Evolutionary conservation across 2,113 vertebrate species (phyloP), one percentile per base, ranked within the genome.

Genomic region (Mustelus asterias): DNA sequence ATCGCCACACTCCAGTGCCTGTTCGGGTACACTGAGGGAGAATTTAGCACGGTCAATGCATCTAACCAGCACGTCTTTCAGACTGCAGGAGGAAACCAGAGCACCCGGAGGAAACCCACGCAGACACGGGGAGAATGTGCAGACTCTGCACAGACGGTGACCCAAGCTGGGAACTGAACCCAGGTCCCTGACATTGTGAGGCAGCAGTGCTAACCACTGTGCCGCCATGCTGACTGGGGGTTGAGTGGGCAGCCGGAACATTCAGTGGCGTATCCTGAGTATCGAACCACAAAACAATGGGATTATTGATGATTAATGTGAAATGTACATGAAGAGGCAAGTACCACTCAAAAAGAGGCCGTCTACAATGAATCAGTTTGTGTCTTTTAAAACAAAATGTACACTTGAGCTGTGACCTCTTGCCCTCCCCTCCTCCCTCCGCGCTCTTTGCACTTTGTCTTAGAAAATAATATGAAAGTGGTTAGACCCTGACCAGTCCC

Each of bases 361-460:
- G 7, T 26, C 24, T 54, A 54, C 94, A 76, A 72, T 76, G 69
- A 54, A 16, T 29, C 41, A 95, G 69, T 2, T 65, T 93, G 89
- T 70, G 88, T 58, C 88, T 90, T 63, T 63, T 60, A 10, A 76
- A 44, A 54, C 48, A 26, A 94, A 70, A 16, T 70, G 65, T 26
- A 70, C 10, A 16, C 13, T 70, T 44, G 41, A 44, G 44, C 67
- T 29, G 22, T 72, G 29, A 54, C 41, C 67, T 76, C 44, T 41
- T 54, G 89, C n/a, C 89, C 89, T 95, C 94, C 41, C 6, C 94
- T 95, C 29, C 37, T 7, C 8, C 41, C 67, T 48, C 41, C 69
- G 33, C 54, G 69, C 26, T 95, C 94, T 72, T 95, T 95, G 69
- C 44, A 33, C 41, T 95, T 44, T 72, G 37, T 95, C 69, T 72